Base-by-base conservation (phyloP, 2,797 vertebrate species). In the Atherinosoma microstoma region DNA sequence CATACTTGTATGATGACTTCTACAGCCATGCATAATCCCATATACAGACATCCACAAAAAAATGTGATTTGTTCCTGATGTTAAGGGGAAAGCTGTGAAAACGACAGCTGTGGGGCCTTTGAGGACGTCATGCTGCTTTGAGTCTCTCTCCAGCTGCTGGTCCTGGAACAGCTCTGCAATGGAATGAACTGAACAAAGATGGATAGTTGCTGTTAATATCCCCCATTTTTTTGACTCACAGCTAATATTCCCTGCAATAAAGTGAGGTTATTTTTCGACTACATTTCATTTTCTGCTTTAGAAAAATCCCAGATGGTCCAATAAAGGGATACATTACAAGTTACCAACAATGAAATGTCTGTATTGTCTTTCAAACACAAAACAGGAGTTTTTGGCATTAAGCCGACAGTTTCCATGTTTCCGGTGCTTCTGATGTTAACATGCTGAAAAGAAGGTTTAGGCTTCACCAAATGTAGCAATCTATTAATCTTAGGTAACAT, bases 391-490 rank as follows among this genome's bases (percentile, higher is more conserved):
- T 86, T 78, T 92, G 90, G 90, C 86, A 66, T 78, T 64, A 42
- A 53, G 84, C 84, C 83, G 58, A 94, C 87, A 92, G 73, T 87
- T 90, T 93, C 76, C 90, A 93, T 94, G 93, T 91, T 92, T 93
- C 84, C 83, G 65, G 76, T 76, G 78, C 80, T 86, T 85, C 75
- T 84, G 71, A 79, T 80, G 80, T 85, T 73, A 67, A 70, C 70
- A 79, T 74, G 75, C 65, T 32, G 65, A 82, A 67, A 59, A 76
- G 77, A 78, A 67, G 73, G 75, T 84, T 85, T 78, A 71, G 71
- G 82, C 84, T 85, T 91, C 49, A 40, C 82, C 79, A 85, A 82
- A 84, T 84, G 80, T 89, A 89, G 77, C 87, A 79, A 93, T 92
- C 86, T 91, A 90, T 93, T 92, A 89, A 92, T 93, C 89, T 90